These are phyloP conservation scores for Tilapia sparmanii DNA, from an alignment of 2,113 vertebrate genomes.

Conservation along the genomic window DNA sequence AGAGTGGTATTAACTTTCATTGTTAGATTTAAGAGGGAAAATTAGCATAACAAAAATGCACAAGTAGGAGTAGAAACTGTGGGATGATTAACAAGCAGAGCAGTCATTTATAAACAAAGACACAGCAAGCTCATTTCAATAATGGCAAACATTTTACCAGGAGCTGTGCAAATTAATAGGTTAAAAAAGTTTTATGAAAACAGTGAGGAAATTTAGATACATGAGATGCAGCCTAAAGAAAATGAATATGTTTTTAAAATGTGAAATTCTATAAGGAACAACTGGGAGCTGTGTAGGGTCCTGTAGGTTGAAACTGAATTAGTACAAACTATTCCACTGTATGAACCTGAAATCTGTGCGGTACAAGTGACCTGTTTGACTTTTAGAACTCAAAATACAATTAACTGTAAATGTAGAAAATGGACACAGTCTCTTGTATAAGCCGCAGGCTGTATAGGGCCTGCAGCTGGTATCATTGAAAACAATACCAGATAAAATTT, in stretches of 20 bases:
- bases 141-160: not conserved
- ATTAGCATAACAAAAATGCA: not conserved
- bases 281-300: not conserved
- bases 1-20: not conserved
- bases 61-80: not conserved
- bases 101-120: not conserved
- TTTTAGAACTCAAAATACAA: not conserved
- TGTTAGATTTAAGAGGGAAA: not conserved
- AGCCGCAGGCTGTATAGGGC: no score
- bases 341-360: not conserved
- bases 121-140: not conserved
- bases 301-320: not conserved
- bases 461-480: no score
- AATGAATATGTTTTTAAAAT: not conserved
- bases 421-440: no score
- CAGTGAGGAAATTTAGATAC: not conserved
- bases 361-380: not conserved
- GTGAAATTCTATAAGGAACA: fast-evolving
- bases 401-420: not conserved
- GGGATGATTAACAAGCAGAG: not conserved
- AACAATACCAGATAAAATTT: not conserved
- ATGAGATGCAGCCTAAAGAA: not conserved
- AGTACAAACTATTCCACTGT: not conserved
- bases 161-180: not conserved
- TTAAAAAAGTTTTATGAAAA: not conserved